A percentile compares a stretch with the other conserved stretches of the same genome.
Evolutionary conservation across 2,888 invertebrate species (phyloP).

Genomic region (Ochropleura plecta): DNA sequence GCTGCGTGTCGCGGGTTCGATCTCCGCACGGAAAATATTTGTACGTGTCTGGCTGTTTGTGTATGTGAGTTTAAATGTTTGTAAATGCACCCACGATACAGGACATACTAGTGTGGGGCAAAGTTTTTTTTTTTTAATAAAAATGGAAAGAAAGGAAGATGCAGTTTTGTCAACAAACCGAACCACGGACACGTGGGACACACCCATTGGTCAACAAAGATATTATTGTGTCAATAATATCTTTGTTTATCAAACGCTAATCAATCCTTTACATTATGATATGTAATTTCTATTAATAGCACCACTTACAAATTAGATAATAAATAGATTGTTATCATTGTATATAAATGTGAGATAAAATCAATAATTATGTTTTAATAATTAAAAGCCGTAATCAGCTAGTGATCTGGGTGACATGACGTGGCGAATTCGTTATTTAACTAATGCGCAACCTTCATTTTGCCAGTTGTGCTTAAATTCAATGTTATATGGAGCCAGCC

Average conservation of each 20-base stretch:
- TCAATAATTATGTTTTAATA: background rate
- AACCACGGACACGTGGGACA: background rate
- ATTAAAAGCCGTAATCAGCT: background rate
- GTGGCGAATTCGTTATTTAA: background rate
- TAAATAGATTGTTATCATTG: background rate
- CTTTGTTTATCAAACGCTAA: slow-evolving; percentile 11
- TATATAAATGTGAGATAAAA: background rate
- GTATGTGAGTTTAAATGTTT: no score
- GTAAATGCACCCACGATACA: no score
- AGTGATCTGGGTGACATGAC: background rate
- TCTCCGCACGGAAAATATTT: no score
- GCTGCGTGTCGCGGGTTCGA: no score
- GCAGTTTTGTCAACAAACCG: background rate
- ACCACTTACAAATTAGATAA: background rate
- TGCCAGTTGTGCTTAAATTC: background rate
- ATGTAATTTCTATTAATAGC: slow-evolving; percentile 9
- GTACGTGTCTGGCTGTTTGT: no score
- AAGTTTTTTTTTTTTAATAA: no score
- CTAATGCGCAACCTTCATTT: background rate
- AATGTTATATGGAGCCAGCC: background rate
- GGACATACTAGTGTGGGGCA: no score
- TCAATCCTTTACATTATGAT: background rate
- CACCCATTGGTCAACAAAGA: no score
- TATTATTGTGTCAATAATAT: background rate
- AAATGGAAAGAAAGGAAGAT: background rate